Conservation (phyloP, 2,797 vertebrate genomes). For the Anisognathus igniventris region DNA sequence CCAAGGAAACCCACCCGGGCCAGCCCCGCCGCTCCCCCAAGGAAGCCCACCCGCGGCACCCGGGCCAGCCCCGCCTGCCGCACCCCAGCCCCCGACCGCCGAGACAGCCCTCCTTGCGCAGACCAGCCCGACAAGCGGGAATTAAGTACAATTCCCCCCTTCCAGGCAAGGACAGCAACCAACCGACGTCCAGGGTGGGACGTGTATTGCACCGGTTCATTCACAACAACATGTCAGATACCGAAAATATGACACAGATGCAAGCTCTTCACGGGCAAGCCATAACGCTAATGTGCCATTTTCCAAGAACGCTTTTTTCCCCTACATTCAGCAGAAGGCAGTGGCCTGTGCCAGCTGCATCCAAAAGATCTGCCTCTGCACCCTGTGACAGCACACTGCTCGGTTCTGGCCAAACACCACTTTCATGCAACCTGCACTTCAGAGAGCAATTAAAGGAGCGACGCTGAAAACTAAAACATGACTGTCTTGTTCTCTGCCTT, state of each 20-base stretch:
- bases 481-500: background rate
- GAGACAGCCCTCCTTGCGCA: background rate
- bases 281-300: background rate
- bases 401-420: background rate
- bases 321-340: background rate
- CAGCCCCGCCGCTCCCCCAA: background rate
- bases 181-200: background rate
- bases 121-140: background rate
- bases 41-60: too few species aligned
- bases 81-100: background rate
- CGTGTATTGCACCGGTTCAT: background rate
- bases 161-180: background rate
- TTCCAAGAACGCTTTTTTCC: rapidly evolving
- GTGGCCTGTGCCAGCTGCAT: background rate
- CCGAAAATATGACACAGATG: background rate
- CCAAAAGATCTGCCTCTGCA: background rate
- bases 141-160: background rate
- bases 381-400: background rate
- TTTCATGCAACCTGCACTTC: background rate
- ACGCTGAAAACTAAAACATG: background rate
- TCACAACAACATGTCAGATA: background rate
- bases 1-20: too few species aligned
- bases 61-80: background rate
- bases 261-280: background rate
- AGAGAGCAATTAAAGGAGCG: background rate